Conservation (phyloP, 2,113 vertebrate genomes). For the Dicerorhinus sumatrensis region DNA sequence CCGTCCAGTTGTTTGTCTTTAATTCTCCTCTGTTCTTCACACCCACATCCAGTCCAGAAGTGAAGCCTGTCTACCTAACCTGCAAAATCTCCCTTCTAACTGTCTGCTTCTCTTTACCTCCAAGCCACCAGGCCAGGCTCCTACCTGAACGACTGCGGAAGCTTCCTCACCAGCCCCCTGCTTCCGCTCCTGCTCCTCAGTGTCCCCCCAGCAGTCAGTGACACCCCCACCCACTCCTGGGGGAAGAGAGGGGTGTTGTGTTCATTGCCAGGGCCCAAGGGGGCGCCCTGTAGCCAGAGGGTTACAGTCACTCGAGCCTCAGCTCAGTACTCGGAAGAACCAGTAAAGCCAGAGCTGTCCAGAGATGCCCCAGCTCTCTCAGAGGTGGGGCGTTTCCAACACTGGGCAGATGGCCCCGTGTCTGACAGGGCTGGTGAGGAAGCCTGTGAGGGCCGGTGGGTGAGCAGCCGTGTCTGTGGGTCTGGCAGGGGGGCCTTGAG, state of each 20-base stretch:
- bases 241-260: neutral
- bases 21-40: slow-evolving; percentile 11
- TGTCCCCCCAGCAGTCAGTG: neutral
- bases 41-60: neutral
- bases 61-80: neutral
- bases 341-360: neutral
- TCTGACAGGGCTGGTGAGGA: neutral
- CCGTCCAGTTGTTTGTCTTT: neutral
- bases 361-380: neutral
- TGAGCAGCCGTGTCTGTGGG: neutral
- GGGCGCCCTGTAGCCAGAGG: neutral
- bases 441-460: neutral
- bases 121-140: neutral
- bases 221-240: neutral
- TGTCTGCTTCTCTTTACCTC: neutral
- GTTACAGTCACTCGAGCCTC: neutral
- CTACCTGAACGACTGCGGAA: neutral
- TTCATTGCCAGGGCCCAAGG: neutral
- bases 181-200: neutral
- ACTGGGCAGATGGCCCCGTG: neutral
- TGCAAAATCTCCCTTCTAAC: neutral
- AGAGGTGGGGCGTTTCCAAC: neutral
- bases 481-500: neutral
- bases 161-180: neutral
- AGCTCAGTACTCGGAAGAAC: neutral